Conservation (phyloP, 2,113 vertebrate genomes). For the Phalacrocorax aristotelis region DNA sequence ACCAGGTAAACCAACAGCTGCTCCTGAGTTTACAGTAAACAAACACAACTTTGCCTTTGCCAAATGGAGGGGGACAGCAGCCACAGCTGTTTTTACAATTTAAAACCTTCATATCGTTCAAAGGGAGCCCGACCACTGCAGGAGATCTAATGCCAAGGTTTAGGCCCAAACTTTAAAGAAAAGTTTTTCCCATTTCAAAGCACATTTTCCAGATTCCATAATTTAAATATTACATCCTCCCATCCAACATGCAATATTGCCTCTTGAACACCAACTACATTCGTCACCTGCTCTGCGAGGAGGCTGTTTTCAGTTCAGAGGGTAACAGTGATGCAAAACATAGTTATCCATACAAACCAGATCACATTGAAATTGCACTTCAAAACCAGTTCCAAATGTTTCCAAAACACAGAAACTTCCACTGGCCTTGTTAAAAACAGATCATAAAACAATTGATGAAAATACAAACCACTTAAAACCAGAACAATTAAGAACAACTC, state of each 20-base stretch:
- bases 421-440: background rate
- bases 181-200: background rate
- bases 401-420: background rate
- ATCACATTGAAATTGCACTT: background rate
- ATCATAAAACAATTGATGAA: conserved; percentile 34
- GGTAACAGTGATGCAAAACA: background rate
- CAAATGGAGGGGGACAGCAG: background rate
- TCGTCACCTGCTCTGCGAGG: background rate
- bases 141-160: background rate
- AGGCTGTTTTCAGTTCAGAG: background rate
- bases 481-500: background rate
- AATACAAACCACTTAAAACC: background rate
- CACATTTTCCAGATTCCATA: background rate
- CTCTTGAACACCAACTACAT: background rate
- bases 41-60: background rate
- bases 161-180: background rate
- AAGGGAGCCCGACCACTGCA: background rate
- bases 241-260: background rate
- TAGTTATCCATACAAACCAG: background rate
- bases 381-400: background rate
- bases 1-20: background rate
- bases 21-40: background rate
- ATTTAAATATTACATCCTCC: background rate
- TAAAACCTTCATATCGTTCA: background rate
- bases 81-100: background rate